Evolutionary conservation across 2,888 invertebrate genomes (phyloP), one percentile per base, ranked within the genome.

Genomic region (Halictus quadricinctus): DNA sequence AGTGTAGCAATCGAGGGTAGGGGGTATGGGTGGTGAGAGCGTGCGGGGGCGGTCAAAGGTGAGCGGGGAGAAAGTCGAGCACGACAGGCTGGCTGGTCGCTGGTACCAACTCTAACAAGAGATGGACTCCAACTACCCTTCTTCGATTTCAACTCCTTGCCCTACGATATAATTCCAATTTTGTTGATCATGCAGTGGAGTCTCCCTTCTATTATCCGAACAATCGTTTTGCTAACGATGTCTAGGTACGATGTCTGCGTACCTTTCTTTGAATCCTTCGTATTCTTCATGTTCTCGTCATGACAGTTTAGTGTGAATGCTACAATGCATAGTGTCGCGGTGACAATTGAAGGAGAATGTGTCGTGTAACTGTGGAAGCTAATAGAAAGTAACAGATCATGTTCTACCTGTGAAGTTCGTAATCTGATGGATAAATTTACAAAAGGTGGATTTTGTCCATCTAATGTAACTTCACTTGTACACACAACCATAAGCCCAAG

Each of bases 1-100:
- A 73, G 64, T 29, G 76, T 64, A 58, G 80, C 7, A 76, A 75
- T 78, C 29, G 64, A 81, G 72, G 46, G 54, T 54, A 25, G 29
- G 29, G 64, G 29, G 7, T 29, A 7, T n/a, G n/a, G 69, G 69
- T 41, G 36, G 77, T 29, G 36, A 18, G 29, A 66, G 29, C 66
- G 66, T 36, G 36, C 36, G 66, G 66, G 64, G 29, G 29, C 15
- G 69, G 64, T 46, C 66, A 75, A 25, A 60, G 70, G 70, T 48
- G 64, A 50, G 25, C 64, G 60, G 70, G 29, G 50, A 69, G 77
- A 29, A n/a, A 70, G 73, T 69, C n/a, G 72, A 69, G 69, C 69
- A 43, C 43, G 69, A 69, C 69, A 43, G 21, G 69, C 21, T 69
- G n/a, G 36, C 66, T 10, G 21, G 21, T 69, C 21, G 69, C 69